Evolutionary conservation across 2,888 invertebrate species (phyloP), one percentile per base, ranked within the genome.

Genomic region (Leptopilina myrica): DNA sequence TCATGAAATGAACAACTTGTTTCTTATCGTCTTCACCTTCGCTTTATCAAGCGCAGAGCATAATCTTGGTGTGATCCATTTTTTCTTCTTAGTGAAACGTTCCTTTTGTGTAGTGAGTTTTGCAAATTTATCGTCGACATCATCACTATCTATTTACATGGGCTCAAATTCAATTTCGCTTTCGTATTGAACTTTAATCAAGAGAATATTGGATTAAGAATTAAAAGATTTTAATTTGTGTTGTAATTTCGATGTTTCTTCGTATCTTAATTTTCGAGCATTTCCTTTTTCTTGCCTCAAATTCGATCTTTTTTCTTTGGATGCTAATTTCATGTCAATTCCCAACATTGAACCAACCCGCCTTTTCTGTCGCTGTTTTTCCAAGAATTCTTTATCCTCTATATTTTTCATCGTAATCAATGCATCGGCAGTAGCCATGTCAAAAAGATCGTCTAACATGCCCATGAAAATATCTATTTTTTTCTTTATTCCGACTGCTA

Each of bases 361-460:
- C 59, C 76, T 69, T 15, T 73, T 43, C 20, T 80, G 46, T 20
- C 66, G 46, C 67, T 76, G 80, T 53, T 53, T 11, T 59, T 40
- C 12, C 59, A 80, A 65, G 56, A 80, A 80, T 33, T 33, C 62
- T 59, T 80, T 80, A 64, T 78, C 69, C 64, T 80, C 76, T 65
- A 73, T 73, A 20, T 46, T 66, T 59, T 75, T 65, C 59, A 80
- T 78, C 76, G 20, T 15, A 11, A 14, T 53, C 56, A 78, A 43
- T 56, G 80, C 78, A 76, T 80, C 65, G 14, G 73, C 14, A 73
- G 33, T 6, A 12, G 73, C 73, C 15, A 49, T 73, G 49, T 73
- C 73, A 49, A 73, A 73, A 49, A 73, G 73, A 49, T 73, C 49
- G 20, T 73, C 73, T 26, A 73, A 26, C 26, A 49, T 43, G 11